These are phyloP conservation scores for Octonoba sinensis DNA, from an alignment of 2,888 invertebrate species.

Conservation along the genomic window DNA sequence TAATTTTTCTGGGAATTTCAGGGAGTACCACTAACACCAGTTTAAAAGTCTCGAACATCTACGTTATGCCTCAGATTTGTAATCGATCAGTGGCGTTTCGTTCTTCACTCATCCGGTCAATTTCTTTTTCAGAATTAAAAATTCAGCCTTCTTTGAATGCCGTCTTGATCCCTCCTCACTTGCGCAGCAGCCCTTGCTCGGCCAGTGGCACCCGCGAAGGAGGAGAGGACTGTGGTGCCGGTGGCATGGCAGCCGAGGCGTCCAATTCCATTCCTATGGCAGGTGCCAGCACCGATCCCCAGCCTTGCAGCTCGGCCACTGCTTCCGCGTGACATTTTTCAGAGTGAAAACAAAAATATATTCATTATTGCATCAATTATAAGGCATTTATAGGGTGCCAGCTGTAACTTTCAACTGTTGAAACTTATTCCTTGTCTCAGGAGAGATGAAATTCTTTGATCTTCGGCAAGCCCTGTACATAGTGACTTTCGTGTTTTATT, in stretches of 20 bases:
- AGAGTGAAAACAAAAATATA: neutral
- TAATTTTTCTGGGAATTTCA: too few species aligned
- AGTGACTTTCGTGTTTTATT: constrained; percentile 15
- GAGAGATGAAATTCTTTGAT: too few species aligned
- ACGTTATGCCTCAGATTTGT: too few species aligned
- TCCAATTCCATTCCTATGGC: constrained; percentile 27
- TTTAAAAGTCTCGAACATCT: too few species aligned
- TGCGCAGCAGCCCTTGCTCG: constrained; percentile 65
- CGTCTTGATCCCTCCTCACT: constrained; percentile 85
- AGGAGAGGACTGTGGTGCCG: constrained; percentile 16
- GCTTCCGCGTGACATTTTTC: constrained; percentile 39
- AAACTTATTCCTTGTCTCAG: too few species aligned
- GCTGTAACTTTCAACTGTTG: too few species aligned
- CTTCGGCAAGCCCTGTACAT: constrained; percentile 25
- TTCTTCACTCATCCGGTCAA: too few species aligned
- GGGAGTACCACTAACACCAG: too few species aligned
- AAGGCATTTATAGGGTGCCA: too few species aligned
- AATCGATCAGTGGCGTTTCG: too few species aligned
- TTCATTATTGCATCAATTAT: too few species aligned
- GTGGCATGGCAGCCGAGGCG: constrained; percentile 25
- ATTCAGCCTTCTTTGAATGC: constrained; percentile 92
- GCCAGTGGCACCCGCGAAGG: constrained; percentile 9
- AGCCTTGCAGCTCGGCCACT: constrained; percentile 26
- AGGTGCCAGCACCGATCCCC: constrained; percentile 33
- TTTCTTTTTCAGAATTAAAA: constrained; percentile 80